Conservation (phyloP, 2,113 vertebrate species). For the Morone saxatilis region DNA sequence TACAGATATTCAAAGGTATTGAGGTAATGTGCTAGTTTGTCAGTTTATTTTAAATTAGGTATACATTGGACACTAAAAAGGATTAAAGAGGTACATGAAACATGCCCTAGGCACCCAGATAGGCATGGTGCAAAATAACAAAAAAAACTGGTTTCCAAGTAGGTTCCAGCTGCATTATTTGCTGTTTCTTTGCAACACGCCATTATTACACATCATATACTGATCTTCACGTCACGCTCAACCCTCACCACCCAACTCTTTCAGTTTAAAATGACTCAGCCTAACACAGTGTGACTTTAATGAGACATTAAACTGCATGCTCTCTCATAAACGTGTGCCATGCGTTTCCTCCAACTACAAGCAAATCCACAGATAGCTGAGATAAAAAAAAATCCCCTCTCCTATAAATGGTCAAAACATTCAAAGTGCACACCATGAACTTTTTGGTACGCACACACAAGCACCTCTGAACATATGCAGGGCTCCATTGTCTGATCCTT, state of each 20-base stretch:
- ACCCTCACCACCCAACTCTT: not conserved
- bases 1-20: not conserved
- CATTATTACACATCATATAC: conserved; percentile 4
- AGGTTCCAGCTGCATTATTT: not conserved
- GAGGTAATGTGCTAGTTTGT: not conserved
- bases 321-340: conserved; percentile 40
- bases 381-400: conserved; percentile 13
- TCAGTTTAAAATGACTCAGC: conserved; percentile 18
- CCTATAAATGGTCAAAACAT: conserved; percentile 21
- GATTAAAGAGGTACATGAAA: conserved; percentile 6
- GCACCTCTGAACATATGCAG: not conserved
- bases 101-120: not conserved
- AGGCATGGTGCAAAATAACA: conserved; percentile 1
- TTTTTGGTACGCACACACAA: no score
- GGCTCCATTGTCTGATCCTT: conserved; percentile 20
- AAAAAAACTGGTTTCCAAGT: not conserved
- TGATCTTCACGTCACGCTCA: not conserved
- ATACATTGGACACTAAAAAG: not conserved
- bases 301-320: conserved; percentile 35
- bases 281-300: conserved; percentile 49
- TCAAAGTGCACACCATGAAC: not conserved
- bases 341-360: conserved; percentile 12
- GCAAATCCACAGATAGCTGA: conserved; percentile 30
- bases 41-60: not conserved
- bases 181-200: not conserved